A percentile compares a stretch with the other conserved stretches of the same genome.
phyloP scores from a whole-genome alignment of 2,113 vertebrate genomes.

The Prunella fulvescens region DNA sequence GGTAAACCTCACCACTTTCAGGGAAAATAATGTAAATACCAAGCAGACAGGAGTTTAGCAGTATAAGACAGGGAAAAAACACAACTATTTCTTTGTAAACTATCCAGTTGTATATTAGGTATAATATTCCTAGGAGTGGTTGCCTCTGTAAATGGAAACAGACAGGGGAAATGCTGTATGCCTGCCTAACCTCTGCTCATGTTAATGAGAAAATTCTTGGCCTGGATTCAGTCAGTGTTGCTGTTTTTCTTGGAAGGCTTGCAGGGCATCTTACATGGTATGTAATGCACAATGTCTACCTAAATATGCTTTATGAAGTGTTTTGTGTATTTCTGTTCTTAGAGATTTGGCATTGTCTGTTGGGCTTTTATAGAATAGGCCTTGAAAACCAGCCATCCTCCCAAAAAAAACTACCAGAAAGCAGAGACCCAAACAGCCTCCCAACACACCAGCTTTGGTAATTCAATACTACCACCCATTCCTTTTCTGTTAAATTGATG shows the following conservation, averaged over 20 bases:
- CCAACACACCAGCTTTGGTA: background rate
- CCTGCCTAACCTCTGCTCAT: constrained; percentile 45
- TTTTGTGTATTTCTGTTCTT: background rate
- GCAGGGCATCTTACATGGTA: background rate
- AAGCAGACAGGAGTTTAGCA: constrained; percentile 44
- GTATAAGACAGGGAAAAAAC: constrained; percentile 33
- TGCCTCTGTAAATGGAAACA: constrained; percentile 64
- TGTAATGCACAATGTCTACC: background rate
- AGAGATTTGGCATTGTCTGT: background rate
- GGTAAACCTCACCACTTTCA: constrained; percentile 58
- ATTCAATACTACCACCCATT: background rate
- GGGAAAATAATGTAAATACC: constrained; percentile 68
- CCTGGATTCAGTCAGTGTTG: constrained; percentile 25
- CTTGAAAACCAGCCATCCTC: background rate
- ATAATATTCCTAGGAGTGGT: constrained; percentile 30
- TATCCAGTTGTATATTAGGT: constrained; percentile 34
- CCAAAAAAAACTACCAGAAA: background rate
- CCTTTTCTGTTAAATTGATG: background rate
- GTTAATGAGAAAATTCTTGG: constrained; percentile 49
- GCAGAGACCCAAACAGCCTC: background rate
- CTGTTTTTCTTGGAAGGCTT: constrained; percentile 45
- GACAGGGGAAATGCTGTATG: background rate
- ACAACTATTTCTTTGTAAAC: constrained; percentile 72
- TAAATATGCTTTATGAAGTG: background rate
- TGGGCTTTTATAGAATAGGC: background rate